Conservation (phyloP, 2,797 vertebrate genomes). For the Catostomus latipinnis region DNA sequence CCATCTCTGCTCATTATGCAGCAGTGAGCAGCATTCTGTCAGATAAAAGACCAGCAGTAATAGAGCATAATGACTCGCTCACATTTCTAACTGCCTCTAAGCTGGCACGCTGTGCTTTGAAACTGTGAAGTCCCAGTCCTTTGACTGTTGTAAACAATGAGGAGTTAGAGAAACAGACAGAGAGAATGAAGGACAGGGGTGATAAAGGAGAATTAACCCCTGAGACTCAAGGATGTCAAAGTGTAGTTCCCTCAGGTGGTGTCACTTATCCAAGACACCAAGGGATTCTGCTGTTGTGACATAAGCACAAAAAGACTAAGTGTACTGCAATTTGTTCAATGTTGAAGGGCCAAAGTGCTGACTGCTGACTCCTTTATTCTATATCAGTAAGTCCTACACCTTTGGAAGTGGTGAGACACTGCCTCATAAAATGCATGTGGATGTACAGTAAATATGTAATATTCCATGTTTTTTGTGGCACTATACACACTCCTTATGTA, state of each 20-base stretch:
- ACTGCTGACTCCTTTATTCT: constrained; percentile 1
- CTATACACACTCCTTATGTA: too few relatives aligned
- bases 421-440: too few relatives aligned
- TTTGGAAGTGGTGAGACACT: too few relatives aligned
- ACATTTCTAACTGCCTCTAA: constrained; percentile 64
- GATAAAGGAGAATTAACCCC: constrained; percentile 37
- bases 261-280: background rate
- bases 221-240: constrained; percentile 25
- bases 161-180: background rate
- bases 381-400: background rate
- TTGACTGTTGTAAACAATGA: constrained; percentile 42
- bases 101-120: constrained; percentile 53
- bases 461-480: too few relatives aligned
- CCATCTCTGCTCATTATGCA: constrained; percentile 70
- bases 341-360: background rate
- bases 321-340: background rate
- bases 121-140: constrained; percentile 51
- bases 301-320: constrained; percentile 21
- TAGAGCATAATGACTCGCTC: constrained; percentile 75
- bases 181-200: background rate
- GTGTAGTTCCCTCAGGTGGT: constrained; percentile 7
- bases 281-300: constrained; percentile 16
- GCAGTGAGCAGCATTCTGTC: constrained; percentile 67
- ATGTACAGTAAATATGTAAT: too few relatives aligned
- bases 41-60: constrained; percentile 71